Evolutionary conservation across 53 echinoderm and acorn worm genomes (phyloP).

Genomic region (Luidia sarsii): DNA sequence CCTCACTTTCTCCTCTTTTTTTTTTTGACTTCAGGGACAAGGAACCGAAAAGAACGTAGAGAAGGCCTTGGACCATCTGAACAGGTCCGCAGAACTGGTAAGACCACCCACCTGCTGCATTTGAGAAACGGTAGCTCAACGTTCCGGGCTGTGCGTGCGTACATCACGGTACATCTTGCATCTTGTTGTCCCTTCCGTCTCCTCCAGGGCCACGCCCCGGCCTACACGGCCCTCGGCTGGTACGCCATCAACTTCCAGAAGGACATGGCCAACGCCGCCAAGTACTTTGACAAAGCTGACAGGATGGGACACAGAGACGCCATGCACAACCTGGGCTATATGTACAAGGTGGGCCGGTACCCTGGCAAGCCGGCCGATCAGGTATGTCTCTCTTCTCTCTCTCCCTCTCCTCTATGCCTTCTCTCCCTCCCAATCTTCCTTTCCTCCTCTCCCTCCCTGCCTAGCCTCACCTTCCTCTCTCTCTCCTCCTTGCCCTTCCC

Average conservation of each 20-base stretch:
- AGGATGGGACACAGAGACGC: constrained; percentile 79
- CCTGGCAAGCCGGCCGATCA: constrained; percentile 71
- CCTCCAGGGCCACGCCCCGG: constrained; percentile 89
- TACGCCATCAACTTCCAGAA: constrained; percentile 73
- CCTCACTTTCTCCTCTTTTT: too few relatives aligned
- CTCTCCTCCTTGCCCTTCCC: too few relatives aligned
- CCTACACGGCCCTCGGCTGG: constrained; percentile 93
- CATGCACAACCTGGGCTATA: constrained; percentile 84
- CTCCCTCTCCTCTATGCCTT: too few relatives aligned
- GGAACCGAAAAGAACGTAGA: constrained; percentile 72
- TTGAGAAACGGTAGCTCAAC: too few relatives aligned
- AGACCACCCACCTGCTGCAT: background rate
- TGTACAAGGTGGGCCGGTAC: constrained; percentile 78
- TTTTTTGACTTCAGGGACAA: constrained; percentile 69
- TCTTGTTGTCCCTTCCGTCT: too few relatives aligned
- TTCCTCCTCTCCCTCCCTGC: too few relatives aligned
- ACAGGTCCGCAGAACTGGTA: constrained; percentile 83
- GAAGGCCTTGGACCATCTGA: constrained; percentile 85
- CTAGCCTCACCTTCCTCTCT: too few relatives aligned
- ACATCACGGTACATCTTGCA: too few relatives aligned
- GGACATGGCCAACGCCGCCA: constrained; percentile 55
- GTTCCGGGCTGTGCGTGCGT: too few relatives aligned
- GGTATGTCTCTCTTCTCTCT: too few relatives aligned
- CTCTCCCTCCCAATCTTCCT: too few relatives aligned
- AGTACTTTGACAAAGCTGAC: constrained; percentile 90